These are phyloP conservation scores for Chrysolophus pictus DNA, from an alignment of 2,797 vertebrate genomes.

Conservation along the genomic window DNA sequence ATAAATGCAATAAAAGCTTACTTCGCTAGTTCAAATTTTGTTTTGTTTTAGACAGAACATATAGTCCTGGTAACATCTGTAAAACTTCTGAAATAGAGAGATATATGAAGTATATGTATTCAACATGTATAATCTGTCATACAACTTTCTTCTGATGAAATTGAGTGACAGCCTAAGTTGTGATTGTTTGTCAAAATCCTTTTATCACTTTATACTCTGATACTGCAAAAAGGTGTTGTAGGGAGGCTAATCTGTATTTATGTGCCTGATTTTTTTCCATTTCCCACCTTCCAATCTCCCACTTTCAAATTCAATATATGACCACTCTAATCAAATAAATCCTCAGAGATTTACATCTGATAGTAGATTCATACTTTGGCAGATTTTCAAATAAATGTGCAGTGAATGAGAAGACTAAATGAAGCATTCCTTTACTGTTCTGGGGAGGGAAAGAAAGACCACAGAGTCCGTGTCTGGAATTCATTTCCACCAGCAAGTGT, in stretches of 20 bases:
- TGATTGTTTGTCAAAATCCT: background rate
- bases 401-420: slow-evolving; percentile 16
- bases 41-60: background rate
- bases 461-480: background rate
- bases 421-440: slow-evolving; percentile 14
- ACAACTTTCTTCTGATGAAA: background rate
- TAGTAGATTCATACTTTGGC: slow-evolving; percentile 10
- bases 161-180: background rate
- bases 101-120: background rate
- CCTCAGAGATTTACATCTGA: background rate
- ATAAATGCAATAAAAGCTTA: background rate
- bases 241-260: background rate
- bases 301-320: slow-evolving; percentile 29
- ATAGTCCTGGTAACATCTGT: background rate
- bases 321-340: slow-evolving; percentile 6
- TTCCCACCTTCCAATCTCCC: background rate
- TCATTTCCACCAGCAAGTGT: slow-evolving; percentile 26
- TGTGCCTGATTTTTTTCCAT: background rate
- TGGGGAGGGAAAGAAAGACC: background rate
- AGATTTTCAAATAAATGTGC: slow-evolving; percentile 30
- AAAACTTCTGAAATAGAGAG: background rate
- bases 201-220: background rate
- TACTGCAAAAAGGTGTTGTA: background rate
- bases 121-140: background rate
- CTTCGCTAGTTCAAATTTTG: background rate